Percentiles rank a stretch among this genome's conserved stretches.
These are phyloP conservation scores for Tupiocoris notatus DNA, from an alignment of 2,888 invertebrate genomes.

Conservation along the genomic window DNA sequence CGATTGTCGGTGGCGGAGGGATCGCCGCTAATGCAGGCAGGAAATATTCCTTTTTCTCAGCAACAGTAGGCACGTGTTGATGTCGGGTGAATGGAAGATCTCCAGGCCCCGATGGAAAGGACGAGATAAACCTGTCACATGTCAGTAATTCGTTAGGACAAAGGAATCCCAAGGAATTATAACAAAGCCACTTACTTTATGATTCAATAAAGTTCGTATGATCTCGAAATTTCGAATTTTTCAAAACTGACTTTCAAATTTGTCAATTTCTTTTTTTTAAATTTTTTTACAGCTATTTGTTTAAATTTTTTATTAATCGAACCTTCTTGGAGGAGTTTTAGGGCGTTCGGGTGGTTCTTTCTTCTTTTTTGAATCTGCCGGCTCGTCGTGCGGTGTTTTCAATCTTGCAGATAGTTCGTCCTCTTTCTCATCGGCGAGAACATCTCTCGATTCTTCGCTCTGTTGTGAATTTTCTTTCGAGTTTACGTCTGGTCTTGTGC, in stretches of 20 bases:
- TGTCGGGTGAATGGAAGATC: constrained; percentile 68
- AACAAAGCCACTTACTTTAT: no score
- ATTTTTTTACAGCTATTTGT: no score
- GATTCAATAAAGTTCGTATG: no score
- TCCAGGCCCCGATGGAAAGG: constrained; percentile 58
- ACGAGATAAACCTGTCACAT: constrained; percentile 18
- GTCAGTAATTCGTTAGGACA: no score
- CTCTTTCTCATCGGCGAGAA: constrained; percentile 12
- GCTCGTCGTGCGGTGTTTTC: neutral
- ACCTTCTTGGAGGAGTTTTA: constrained; percentile 60
- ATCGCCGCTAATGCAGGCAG: constrained; percentile 56
- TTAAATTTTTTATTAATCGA: no score
- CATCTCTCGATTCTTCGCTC: no score
- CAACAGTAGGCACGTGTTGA: constrained; percentile 71
- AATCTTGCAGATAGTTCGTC: constrained; percentile 5
- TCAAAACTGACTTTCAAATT: no score
- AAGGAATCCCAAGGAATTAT: no score
- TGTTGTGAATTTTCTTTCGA: no score
- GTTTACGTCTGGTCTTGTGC: neutral
- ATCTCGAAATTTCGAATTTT: no score
- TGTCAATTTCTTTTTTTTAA: no score
- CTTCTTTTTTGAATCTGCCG: constrained; percentile 10
- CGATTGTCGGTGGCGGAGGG: constrained; percentile 59
- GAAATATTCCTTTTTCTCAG: constrained; percentile 74
- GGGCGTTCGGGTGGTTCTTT: constrained; percentile 44